A percentile compares a stretch with the other conserved stretches of the same genome.
These are phyloP conservation scores for Tuberolachnus salignus DNA, from an alignment of 2,888 invertebrate genomes.

Conservation along the genomic window DNA sequence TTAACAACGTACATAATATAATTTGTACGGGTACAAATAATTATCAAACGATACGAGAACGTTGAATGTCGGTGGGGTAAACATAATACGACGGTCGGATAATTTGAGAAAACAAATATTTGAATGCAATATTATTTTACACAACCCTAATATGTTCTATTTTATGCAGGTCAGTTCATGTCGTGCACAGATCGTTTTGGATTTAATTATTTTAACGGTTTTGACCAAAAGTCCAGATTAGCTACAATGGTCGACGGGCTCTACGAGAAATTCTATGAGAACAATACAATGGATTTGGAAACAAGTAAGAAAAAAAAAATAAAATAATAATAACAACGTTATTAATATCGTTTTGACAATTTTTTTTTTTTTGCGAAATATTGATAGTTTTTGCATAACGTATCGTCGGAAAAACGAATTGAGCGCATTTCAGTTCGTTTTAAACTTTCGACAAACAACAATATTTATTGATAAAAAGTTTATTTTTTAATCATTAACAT, in stretches of 20 bases:
- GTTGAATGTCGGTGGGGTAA: too few species aligned
- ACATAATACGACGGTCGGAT: too few species aligned
- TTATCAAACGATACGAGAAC: too few species aligned
- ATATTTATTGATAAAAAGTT: neutral
- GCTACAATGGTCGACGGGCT: constrained; percentile 3
- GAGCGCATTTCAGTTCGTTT: neutral
- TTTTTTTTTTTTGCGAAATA: neutral
- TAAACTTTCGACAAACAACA: neutral
- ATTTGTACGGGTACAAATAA: too few species aligned
- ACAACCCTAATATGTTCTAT: neutral
- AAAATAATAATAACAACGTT: neutral
- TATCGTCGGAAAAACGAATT: too few species aligned
- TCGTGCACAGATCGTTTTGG: constrained; percentile 2
- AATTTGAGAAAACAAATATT: too few species aligned
- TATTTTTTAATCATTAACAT: too few species aligned
- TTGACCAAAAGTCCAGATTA: neutral
- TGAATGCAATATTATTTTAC: neutral
- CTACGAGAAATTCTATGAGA: constrained; percentile 10
- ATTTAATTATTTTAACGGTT: neutral
- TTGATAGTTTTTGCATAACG: neutral
- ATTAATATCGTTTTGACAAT: neutral
- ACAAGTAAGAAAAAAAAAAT: constrained; percentile 22
- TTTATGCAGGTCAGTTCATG: constrained; percentile 25
- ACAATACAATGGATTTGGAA: neutral
- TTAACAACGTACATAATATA: too few species aligned